phyloP scores from a whole-genome alignment of 2,888 invertebrate genomes.

The Clanis bilineata region DNA sequence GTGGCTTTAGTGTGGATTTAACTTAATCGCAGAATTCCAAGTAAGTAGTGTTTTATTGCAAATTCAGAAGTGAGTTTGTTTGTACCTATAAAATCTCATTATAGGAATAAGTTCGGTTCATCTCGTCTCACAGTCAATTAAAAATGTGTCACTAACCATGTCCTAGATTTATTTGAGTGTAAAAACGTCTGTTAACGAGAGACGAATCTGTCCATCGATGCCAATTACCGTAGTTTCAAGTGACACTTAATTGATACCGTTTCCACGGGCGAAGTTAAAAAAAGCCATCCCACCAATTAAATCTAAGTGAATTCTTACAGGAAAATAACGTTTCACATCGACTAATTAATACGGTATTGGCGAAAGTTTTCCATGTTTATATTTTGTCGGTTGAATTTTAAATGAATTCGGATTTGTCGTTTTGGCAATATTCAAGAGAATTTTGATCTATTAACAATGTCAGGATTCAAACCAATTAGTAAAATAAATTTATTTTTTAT shows the following conservation, averaged over 20 bases:
- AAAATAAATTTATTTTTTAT: too few relatives aligned
- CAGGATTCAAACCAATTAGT: background rate
- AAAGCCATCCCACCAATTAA: conserved; percentile 34
- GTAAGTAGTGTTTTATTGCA: too few relatives aligned
- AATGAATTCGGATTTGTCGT: background rate
- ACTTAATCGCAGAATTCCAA: too few relatives aligned
- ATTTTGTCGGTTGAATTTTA: background rate
- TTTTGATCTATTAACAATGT: background rate
- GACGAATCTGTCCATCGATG: conserved; percentile 21
- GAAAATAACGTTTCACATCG: conserved; percentile 20
- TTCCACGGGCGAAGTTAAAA: conserved; percentile 24
- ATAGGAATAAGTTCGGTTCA: background rate
- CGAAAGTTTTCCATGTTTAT: background rate
- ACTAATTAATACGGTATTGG: conserved; percentile 9
- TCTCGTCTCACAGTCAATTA: too few relatives aligned
- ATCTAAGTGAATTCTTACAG: conserved; percentile 26
- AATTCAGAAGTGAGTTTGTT: too few relatives aligned
- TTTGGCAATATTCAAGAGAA: background rate
- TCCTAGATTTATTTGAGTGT: background rate
- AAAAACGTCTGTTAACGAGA: background rate
- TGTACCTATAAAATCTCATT: too few relatives aligned
- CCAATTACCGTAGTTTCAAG: conserved; percentile 42
- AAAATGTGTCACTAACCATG: background rate
- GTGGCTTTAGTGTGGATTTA: too few relatives aligned
- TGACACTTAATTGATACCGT: conserved; percentile 40